Evolutionary conservation across 1,140 invertebrate genomes (phyloP), one percentile per base, ranked within the genome.

Genomic region (Meloidogyne exigua): DNA sequence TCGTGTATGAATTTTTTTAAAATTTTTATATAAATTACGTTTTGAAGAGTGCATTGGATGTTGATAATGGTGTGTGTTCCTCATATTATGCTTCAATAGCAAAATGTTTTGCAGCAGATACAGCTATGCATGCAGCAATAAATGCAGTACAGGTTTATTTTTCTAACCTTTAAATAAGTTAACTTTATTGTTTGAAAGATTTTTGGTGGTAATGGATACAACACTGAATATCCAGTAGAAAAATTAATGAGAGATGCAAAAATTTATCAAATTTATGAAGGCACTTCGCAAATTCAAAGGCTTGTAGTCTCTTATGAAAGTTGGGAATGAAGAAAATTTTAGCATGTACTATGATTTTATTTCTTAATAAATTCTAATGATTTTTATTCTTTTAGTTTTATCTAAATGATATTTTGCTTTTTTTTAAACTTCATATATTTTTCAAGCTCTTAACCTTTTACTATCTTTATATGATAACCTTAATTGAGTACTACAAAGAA

Each of bases 201-300:
- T 68, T 98, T 97, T 89, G 96, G 96, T 71, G 96, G 96, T 62
- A 79, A 79, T 42, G 86, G 96, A n/a, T 99, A 96, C 89, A 98
- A 98, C 88, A 92, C 90, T 65, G 96, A 98, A 76, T 99, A 98
- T 89, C 96, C 96, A 0, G 96, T 96, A 0, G 96, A 98, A 88
- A 99, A 99, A 88, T 90, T 99, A n/a, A 98, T 98, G 95, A 90
- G 96, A 78, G 96, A 99, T 90, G 95, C 96, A 11, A 99, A 99
- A 89, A 98, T 98, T 84, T 98, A 93, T 88, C 95, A 97, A 89
- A 98, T 98, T 79, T 98, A 98, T 85, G 96, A 83, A 72, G 82
- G 82, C 12, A 85, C 83, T 44, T 83, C 94, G 0, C 95, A 99
- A 89, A 97, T 99, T 83, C 96, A 99, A 88, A 90, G 95, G 81